Evolutionary conservation across 2,888 invertebrate species (phyloP), one percentile per base, ranked within the genome.

Genomic region (Uloborus plumipes): DNA sequence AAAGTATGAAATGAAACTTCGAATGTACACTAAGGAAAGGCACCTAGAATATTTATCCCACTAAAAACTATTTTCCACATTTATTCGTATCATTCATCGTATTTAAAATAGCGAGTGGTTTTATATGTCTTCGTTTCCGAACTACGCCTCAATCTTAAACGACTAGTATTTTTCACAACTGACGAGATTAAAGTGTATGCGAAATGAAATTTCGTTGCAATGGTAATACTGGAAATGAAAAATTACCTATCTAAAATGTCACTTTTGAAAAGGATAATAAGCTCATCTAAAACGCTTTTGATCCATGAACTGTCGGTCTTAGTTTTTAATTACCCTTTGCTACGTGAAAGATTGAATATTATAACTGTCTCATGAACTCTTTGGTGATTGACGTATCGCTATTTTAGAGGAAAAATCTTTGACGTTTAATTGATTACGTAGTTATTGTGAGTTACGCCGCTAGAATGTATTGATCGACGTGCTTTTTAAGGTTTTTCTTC

Each of bases 241-340:
- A 72, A 78, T 71, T 71, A 49, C 65, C 62, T 66, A 65, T 72
- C 78, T 72, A 51, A 72, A 66, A 78, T 65, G 78, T 72, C 71
- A 72, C 53, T 66, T 75, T 72, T 71, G 64, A 66, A 64, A 65
- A 58, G 66, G 66, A 65, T 71, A 78, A 78, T 72, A 71, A 26
- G 64, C 71, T 78, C 69, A 78, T 66, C 64, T 59, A 14, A 51
- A 55, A 62, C 55, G 49, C 31, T 72, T 77, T 71, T 78, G 78
- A 78, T 78, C 49, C 66, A 78, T 78, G 71, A 71, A 66, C 51
- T 65, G 20, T 58, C 50, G 49, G 11, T 16, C 22, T 22, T 22
- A 20, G 16, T 61, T 67, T 67, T 55, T 58, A 64, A 64, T 65
- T 53, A 15, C 39, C 53, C 31, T 73, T 55, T 47, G 26, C 31